These are phyloP conservation scores for Sylvilagus floridanus DNA, from an alignment of 2,797 vertebrate species.

Conservation along the genomic window DNA sequence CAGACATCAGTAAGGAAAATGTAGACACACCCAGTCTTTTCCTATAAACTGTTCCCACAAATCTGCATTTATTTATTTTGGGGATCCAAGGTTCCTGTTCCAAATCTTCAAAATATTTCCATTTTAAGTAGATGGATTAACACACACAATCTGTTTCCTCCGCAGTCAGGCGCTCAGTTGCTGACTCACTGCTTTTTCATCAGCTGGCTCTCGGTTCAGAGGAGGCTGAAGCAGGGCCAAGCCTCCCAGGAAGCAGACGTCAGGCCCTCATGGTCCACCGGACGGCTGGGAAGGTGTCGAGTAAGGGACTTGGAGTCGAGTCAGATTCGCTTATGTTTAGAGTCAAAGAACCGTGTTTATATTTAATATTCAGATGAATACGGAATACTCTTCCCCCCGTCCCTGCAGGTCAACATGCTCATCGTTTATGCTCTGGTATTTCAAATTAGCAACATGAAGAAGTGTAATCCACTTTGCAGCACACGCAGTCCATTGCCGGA, in stretches of 20 bases:
- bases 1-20: slow-evolving; percentile 64
- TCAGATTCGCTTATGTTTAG: neutral
- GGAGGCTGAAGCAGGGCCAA: neutral
- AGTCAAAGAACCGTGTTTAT: slow-evolving; percentile 5
- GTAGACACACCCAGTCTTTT: slow-evolving; percentile 61
- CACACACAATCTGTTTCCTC: slow-evolving; percentile 51
- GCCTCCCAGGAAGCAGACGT: neutral
- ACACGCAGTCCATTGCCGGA: neutral
- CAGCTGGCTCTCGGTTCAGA: slow-evolving; percentile 2
- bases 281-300: neutral
- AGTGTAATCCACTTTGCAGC: slow-evolving; percentile 35
- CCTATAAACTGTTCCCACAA: slow-evolving; percentile 29
- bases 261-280: neutral
- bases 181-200: slow-evolving; percentile 12
- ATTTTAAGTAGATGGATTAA: slow-evolving; percentile 66
- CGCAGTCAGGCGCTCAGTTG: slow-evolving; percentile 28
- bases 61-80: slow-evolving; percentile 66
- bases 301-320: neutral
- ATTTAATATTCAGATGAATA: neutral
- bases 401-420: neutral
- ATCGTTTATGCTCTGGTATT: slow-evolving; percentile 39
- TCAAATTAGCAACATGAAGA: slow-evolving; percentile 43
- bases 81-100: slow-evolving; percentile 48
- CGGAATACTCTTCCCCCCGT: neutral
- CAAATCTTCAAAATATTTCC: slow-evolving; percentile 67